Conservation (phyloP, 2,797 vertebrate genomes). For the Pipistrellus pygmaeus region DNA sequence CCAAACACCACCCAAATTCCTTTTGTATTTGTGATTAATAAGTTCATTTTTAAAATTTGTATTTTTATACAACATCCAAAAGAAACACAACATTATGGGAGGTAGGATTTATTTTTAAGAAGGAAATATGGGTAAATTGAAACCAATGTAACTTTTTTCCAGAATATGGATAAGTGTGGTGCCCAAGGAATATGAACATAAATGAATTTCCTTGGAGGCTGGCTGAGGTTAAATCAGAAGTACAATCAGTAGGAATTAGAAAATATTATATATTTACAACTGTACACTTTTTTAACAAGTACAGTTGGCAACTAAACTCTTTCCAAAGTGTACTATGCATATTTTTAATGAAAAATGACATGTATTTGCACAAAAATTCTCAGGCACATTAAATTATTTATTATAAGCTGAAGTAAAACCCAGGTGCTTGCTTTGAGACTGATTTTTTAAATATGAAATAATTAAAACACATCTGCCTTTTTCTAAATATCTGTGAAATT, state of each 20-base stretch:
- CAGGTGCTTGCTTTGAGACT: slow-evolving; percentile 81
- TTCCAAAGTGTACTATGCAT: slow-evolving; percentile 77
- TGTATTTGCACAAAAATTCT: slow-evolving; percentile 84
- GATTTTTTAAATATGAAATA: slow-evolving; percentile 50
- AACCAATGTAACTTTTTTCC: slow-evolving; percentile 62
- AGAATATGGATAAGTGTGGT: slow-evolving; percentile 65
- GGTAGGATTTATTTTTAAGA: slow-evolving; percentile 61
- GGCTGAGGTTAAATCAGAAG: slow-evolving; percentile 70
- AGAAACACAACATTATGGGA: background rate
- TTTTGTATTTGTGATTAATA: slow-evolving; percentile 77
- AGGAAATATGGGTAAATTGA: slow-evolving; percentile 22
- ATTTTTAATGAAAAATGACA: slow-evolving; percentile 76
- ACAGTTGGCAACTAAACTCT: slow-evolving; percentile 73
- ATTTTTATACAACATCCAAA: slow-evolving; percentile 73
- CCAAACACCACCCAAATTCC: slow-evolving; percentile 57
- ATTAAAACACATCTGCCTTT: slow-evolving; percentile 54
- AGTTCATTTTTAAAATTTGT: slow-evolving; percentile 66
- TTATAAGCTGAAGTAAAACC: slow-evolving; percentile 80
- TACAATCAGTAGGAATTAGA: slow-evolving; percentile 80
- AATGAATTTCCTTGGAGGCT: slow-evolving; percentile 72
- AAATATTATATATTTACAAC: slow-evolving; percentile 68
- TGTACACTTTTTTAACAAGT: slow-evolving; percentile 62
- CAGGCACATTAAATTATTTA: slow-evolving; percentile 83
- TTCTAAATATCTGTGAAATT: slow-evolving; percentile 55
- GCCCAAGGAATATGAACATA: slow-evolving; percentile 72